phyloP scores from a whole-genome alignment of 2,888 invertebrate species.

The Baccha elongata region DNA sequence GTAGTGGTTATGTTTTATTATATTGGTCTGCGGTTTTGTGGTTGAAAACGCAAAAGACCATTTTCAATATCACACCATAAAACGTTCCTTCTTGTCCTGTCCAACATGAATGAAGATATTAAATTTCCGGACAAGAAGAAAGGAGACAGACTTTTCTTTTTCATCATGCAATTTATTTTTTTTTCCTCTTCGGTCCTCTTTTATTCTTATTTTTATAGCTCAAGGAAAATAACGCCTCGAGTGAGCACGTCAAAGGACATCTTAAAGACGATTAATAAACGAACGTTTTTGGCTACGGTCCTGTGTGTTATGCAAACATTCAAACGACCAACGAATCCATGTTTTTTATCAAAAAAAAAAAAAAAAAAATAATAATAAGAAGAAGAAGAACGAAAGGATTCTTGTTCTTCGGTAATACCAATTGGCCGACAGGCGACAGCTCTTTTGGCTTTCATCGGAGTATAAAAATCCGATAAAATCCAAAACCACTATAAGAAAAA shows the following conservation, averaged over 20 bases:
- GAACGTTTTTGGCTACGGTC: conserved; percentile 34
- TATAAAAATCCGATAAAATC: conserved; percentile 31
- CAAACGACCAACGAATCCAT: conserved; percentile 12
- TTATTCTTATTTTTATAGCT: conserved; percentile 24
- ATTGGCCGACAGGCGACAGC: conserved; percentile 9
- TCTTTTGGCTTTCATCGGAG: conserved; percentile 35
- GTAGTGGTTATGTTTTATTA: conserved; percentile 23
- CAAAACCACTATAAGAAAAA: conserved; percentile 23
- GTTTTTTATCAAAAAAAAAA: not conserved
- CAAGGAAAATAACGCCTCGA: conserved; percentile 48
- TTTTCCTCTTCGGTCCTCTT: not conserved
- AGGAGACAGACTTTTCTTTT: conserved; percentile 27
- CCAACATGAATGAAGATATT: conserved; percentile 56
- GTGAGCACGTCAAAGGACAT: conserved; percentile 67
- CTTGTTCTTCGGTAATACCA: not conserved
- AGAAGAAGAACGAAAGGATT: not conserved
- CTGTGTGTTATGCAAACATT: conserved; percentile 36
- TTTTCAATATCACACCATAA: conserved; percentile 45
- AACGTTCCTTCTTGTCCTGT: not conserved
- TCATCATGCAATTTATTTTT: conserved; percentile 13
- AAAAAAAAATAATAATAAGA: too few relatives aligned
- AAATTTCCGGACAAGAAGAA: conserved; percentile 62
- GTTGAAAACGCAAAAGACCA: conserved; percentile 29
- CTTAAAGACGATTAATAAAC: conserved; percentile 68
- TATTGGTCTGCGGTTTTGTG: conserved; percentile 66